Evolutionary conservation across 1,140 invertebrate species (phyloP), one percentile per base, ranked within the genome.

Genomic region (Atopsyche davidsoni): DNA sequence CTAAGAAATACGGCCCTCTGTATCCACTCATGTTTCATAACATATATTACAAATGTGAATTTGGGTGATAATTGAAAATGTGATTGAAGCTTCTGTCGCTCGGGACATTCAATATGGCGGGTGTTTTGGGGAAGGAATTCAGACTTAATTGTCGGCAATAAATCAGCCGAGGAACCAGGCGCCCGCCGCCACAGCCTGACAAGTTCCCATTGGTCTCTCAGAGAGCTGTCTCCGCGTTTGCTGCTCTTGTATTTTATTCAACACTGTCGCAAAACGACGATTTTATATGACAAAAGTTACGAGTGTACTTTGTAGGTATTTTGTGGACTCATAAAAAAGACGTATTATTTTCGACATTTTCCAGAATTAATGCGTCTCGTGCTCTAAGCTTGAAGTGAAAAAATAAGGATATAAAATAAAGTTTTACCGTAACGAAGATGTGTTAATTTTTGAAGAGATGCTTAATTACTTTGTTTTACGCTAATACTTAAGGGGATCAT

Each of bases 281-380:
- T 50, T 50, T 50, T 50, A 50, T 50, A 43, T 43, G 28, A 21
- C 36, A 38, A 43, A 47, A 48, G 46, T 55, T 49, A 49, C 47
- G 53, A 42, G 31, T 36, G 43, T 50, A 50, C 48, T 50, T 47
- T 53, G 53, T 46, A 45, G 41, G 42, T 50, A 55, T 46, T 55
- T 55, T 55, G 53, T 47, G 53, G 53, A 50, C 46, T 55, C 53
- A 43, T 55, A 55, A 55, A 55, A 46, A 50, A 23, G 53, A 38
- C 44, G 34, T 55, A 55, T 55, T 47, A 50, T 40, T 35, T 38
- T 49, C 21, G 53, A 31, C 39, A 31, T 28, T 55, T n/a, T 46
- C 42, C 41, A 31, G 21, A 19, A 13, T 18, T 50, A 50, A 50
- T 42, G 41, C 46, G 35, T 50, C 46, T 53, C 19, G 43, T 19